Evolutionary conservation across 2,113 vertebrate genomes (phyloP).

Genomic region (Cromileptes altivelis): DNA sequence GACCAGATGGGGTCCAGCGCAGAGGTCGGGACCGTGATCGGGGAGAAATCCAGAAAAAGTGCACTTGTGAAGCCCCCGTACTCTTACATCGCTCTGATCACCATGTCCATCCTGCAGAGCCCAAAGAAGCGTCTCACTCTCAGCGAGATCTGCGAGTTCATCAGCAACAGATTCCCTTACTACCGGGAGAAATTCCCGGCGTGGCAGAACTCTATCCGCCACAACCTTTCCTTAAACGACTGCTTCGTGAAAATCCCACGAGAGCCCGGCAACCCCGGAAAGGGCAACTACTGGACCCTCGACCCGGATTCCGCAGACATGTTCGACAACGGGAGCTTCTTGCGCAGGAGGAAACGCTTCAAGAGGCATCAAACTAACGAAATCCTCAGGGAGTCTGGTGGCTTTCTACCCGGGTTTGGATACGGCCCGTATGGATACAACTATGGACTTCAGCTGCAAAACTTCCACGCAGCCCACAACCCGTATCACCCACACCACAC

Average conservation of each 20-base stretch:
- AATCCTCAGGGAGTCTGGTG: constrained; percentile 91
- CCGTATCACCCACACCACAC: constrained; percentile 86
- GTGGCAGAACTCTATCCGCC: constrained; percentile 96
- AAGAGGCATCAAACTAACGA: constrained; percentile 92
- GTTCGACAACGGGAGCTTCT: constrained; percentile 96
- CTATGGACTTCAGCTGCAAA: constrained; percentile 95
- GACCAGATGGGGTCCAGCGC: constrained; percentile 77
- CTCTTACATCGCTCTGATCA: constrained; percentile 97
- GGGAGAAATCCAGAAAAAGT: constrained; percentile 89
- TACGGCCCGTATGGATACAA: constrained; percentile 96
- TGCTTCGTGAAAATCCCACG: constrained; percentile 95
- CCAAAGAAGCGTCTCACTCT: constrained; percentile 95
- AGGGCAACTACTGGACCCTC: constrained; percentile 97
- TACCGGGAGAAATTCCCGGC: constrained; percentile 96
- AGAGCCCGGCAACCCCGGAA: constrained; percentile 93
- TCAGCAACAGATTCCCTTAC: constrained; percentile 96
- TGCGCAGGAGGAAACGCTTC: constrained; percentile 94
- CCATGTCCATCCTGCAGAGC: constrained; percentile 97
- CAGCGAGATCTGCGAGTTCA: constrained; percentile 98
- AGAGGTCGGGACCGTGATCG: constrained; percentile 69
- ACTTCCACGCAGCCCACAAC: constrained; percentile 87
- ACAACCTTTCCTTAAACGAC: constrained; percentile 95
- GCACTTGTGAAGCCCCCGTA: constrained; percentile 92
- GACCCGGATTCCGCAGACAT: constrained; percentile 96
- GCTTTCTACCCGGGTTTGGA: constrained; percentile 94